phyloP scores from a whole-genome alignment of 2,113 vertebrate species.

The Rutilus rutilus region DNA sequence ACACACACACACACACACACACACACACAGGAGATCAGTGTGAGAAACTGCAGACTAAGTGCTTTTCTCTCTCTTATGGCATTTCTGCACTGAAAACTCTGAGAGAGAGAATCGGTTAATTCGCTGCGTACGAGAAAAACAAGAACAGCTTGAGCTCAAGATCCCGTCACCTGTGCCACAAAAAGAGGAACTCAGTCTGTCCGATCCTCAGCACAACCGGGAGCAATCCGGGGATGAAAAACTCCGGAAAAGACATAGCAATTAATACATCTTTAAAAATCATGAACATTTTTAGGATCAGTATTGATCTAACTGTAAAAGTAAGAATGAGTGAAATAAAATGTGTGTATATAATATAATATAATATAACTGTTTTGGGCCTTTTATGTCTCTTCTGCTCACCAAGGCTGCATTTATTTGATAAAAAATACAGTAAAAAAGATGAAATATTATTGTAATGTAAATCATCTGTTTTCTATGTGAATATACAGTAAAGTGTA shows the following conservation, averaged over 20 bases:
- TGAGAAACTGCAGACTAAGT: not conserved
- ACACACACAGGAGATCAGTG: not conserved
- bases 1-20: no score
- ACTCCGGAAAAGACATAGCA: not conserved
- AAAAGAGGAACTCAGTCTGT: not conserved
- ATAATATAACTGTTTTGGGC: no score
- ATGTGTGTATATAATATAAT: no score
- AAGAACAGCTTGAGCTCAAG: not conserved
- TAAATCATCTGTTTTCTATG: no score
- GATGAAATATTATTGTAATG: not conserved
- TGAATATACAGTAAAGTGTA: no score
- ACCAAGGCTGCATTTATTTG: no score
- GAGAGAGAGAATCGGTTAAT: not conserved
- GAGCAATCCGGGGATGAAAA: not conserved
- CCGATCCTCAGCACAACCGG: not conserved
- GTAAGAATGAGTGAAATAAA: no score
- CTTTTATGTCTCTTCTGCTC: no score
- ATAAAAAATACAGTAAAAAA: not conserved
- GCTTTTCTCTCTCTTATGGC: not conserved
- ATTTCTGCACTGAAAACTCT: not conserved
- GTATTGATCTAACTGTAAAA: not conserved
- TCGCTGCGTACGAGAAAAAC: not conserved
- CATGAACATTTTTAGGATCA: not conserved
- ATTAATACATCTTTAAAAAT: not conserved
- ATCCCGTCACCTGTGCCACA: not conserved